Percentiles rank a stretch among this genome's conserved stretches.
These are phyloP conservation scores for Chelonus formosanus DNA, from an alignment of 2,888 invertebrate species.

Conservation along the genomic window DNA sequence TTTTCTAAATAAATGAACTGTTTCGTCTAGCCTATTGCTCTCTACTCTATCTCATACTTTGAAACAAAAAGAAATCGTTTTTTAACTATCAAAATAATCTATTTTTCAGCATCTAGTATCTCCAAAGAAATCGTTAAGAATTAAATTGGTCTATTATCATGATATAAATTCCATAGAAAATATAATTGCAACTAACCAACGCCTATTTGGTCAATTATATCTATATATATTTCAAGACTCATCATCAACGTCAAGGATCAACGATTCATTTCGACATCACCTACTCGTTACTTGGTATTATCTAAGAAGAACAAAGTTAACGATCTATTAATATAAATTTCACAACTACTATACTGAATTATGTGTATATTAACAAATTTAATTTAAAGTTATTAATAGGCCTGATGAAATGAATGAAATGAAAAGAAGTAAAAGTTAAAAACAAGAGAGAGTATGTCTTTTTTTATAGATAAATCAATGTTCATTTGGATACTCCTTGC, in stretches of 20 bases:
- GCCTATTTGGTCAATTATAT: slow-evolving; percentile 1
- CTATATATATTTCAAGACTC: slow-evolving; percentile 2
- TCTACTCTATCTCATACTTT: too few species aligned
- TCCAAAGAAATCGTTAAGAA: too few species aligned
- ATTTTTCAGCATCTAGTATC: too few species aligned
- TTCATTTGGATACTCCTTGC: background rate
- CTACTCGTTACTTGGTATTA: slow-evolving; percentile 1
- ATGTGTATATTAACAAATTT: background rate
- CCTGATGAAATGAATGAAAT: slow-evolving; percentile 4
- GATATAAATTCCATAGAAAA: background rate
- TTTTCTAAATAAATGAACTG: too few species aligned
- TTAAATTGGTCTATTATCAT: too few species aligned
- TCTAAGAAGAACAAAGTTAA: background rate
- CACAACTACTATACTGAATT: too few species aligned
- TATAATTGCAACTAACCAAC: slow-evolving; percentile 12
- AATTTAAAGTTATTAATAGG: background rate
- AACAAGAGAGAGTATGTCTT: slow-evolving; percentile 1
- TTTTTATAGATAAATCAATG: background rate
- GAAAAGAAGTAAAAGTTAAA: background rate
- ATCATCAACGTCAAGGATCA: slow-evolving; percentile 16
- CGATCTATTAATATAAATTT: background rate
- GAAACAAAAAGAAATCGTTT: too few species aligned
- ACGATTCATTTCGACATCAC: slow-evolving; percentile 14
- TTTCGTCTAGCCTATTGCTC: too few species aligned
- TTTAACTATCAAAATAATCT: too few species aligned